Evolutionary conservation across 2,888 invertebrate species (phyloP), one percentile per base, ranked within the genome.

Genomic region (Synergus japonicus): DNA sequence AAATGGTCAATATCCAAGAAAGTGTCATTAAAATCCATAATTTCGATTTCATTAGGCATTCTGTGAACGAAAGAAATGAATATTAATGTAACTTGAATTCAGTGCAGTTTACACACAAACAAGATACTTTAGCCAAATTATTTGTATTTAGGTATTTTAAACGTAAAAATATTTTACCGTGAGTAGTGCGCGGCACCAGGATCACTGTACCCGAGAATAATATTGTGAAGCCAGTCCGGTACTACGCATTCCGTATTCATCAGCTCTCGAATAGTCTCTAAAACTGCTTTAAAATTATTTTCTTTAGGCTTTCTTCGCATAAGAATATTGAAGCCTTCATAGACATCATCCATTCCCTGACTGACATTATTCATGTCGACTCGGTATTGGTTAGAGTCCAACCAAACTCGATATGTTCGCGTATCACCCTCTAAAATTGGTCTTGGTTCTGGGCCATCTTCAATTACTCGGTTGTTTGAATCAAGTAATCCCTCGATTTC

Each of bases 201-300:
- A 93, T 99, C 98, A 0, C 99, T 99, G 90, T 99, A 99, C 0
- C 99, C 99, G 18, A 99, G 94, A 73, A 99, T 96, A 85, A 99
- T 97, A 89, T 98, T 97, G 88, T 98, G 97, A n/a, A 98, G 93
- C 98, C 98, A 98, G 85, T 97, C 96, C 0, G 98, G 98, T 5
- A 99, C 98, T 13, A 99, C 98, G 91, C 98, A 99, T 92, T 98
- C 97, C 0, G 99, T 99, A 91, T 99, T 99, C 98, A 99, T 99
- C 85, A 99, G 94, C 92, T 99, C 98, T 3, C 99, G 94, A 81
- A 99, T 99, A 0, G 99, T 99, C 92, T 99, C 99, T 87, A 99
- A 93, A 0, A 99, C 99, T 0, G 99, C 99, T 93, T 99, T 99
- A 93, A 99, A 99, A 93, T 99, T 99, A 92, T 99, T 99, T 93